Evolutionary conservation across 1,140 invertebrate genomes (phyloP).

Genomic region (Rhopalosiphum padi): DNA sequence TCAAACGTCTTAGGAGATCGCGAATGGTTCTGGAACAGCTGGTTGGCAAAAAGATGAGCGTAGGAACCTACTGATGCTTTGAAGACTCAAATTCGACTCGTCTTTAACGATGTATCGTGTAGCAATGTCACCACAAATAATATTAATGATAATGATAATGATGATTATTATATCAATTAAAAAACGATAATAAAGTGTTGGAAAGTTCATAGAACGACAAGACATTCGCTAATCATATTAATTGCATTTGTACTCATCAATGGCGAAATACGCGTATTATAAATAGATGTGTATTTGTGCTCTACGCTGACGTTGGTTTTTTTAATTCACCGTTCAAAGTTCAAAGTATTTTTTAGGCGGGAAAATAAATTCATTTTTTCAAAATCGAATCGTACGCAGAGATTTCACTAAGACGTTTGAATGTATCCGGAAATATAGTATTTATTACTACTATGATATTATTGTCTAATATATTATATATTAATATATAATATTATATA

Average conservation of each 20-base stretch:
- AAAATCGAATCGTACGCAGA: neutral
- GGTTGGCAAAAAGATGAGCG: neutral
- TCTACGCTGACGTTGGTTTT: neutral
- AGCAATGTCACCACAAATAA: no score
- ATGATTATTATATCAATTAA: no score
- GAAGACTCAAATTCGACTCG: neutral
- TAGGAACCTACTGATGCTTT: neutral
- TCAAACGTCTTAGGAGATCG: neutral
- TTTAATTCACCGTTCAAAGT: neutral
- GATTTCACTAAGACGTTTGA: neutral
- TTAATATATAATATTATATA: neutral
- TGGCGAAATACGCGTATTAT: neutral
- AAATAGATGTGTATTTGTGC: neutral
- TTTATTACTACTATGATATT: neutral
- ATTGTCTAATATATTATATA: neutral
- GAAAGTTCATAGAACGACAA: neutral
- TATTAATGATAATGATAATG: no score
- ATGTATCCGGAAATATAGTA: neutral
- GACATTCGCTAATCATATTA: neutral
- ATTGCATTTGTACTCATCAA: neutral
- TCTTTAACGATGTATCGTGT: neutral
- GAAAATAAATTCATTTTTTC: neutral
- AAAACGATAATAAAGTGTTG: neutral
- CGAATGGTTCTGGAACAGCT: neutral
- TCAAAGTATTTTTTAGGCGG: neutral